Evolutionary conservation across 1,140 invertebrate genomes (phyloP), one percentile per base, ranked within the genome.

Genomic region (Panagrolaimus sp.): DNA sequence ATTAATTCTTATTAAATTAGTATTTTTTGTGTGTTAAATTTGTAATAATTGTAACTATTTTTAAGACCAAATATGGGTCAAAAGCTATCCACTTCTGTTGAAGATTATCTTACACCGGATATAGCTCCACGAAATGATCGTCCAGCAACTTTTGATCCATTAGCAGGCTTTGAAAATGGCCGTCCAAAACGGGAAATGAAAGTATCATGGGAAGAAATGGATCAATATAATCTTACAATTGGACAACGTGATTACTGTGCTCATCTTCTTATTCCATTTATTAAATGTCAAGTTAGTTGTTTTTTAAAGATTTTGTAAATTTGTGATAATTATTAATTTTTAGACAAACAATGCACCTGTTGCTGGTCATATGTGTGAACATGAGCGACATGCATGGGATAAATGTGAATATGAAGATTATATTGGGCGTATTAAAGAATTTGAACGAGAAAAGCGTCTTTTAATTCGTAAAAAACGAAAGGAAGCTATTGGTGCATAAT

Each of bases 361-460:
- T 44, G 74, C 77, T 11, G 77, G 75, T 9, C 75, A 79, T 53
- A 67, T 66, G 11, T 78, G 77, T 38, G 71, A 68, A 27, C 53
- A 46, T 46, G 66, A 66, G 43, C 74, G 75, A 14, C 69, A 74
- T 23, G 67, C 65, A 3, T 78, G 74, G 70, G 78, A 78, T 64
- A 62, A 68, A 16, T 78, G 77, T 48, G 74, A 78, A 63, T 78
- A 79, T 47, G 77, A 78, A 14, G 77, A 78, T 63, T 68, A 89
- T 77, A 82, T 91, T 9, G 73, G 92, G 16, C 87, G 91, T 75
- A 90, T 92, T 89, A 94, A 93, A 81, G 92, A 96, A 85, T 93
- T 89, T 82, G 92, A 96, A 86, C 87, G 92, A 63, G 92, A 95
- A 84, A 87, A 88, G 53, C 88, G 92, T 72, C 85, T 95, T 9